Conservation (phyloP, 2,797 vertebrate genomes). For the Clarias pachynema region DNA sequence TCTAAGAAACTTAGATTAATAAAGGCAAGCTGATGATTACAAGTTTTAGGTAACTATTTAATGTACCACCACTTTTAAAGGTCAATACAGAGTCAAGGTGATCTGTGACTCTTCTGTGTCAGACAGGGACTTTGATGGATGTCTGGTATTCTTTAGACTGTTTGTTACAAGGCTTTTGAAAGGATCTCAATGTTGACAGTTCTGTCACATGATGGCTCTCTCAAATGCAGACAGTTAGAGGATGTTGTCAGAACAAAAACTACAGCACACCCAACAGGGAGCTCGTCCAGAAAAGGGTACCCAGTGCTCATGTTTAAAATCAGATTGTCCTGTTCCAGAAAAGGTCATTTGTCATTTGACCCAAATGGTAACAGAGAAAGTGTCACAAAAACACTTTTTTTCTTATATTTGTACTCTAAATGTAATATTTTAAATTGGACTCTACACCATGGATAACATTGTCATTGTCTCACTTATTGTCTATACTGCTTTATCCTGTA, state of each 20-base stretch:
- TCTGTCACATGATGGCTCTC: slow-evolving; percentile 43
- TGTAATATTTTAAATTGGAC: background rate
- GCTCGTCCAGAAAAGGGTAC: slow-evolving; percentile 20
- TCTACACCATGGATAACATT: background rate
- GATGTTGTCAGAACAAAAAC: slow-evolving; percentile 39
- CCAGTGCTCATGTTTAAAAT: slow-evolving; percentile 13
- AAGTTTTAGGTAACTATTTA: background rate
- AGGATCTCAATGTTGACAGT: slow-evolving; percentile 46
- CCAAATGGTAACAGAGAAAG: slow-evolving; percentile 22
- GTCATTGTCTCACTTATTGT: no score
- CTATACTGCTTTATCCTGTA: no score
- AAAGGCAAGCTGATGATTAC: background rate
- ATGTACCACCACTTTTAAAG: background rate
- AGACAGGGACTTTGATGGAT: slow-evolving; percentile 44
- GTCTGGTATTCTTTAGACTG: slow-evolving; percentile 34
- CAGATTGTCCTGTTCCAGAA: background rate
- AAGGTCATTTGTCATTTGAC: slow-evolving; percentile 14
- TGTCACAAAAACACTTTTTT: slow-evolving; percentile 3
- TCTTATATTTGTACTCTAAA: background rate
- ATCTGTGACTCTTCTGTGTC: slow-evolving; percentile 16
- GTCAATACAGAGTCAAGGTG: slow-evolving; percentile 8
- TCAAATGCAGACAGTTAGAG: slow-evolving; percentile 27
- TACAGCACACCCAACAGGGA: slow-evolving; percentile 17
- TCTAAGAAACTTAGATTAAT: background rate
- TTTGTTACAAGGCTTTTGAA: slow-evolving; percentile 44